These are phyloP conservation scores for Cryptotis parvus DNA, from an alignment of 2,113 vertebrate genomes.

Conservation along the genomic window DNA sequence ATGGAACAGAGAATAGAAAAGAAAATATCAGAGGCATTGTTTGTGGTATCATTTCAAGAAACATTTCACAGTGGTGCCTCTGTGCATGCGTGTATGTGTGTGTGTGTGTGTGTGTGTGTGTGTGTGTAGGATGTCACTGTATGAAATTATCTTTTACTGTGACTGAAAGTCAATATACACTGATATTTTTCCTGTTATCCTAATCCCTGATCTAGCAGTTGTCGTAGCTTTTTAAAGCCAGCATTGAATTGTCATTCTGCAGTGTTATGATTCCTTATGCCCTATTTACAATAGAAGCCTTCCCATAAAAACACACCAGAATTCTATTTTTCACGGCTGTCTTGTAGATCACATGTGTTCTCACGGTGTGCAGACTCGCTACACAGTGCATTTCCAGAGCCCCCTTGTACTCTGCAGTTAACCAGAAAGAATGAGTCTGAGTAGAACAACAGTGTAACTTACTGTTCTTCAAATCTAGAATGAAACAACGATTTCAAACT, in stretches of 20 bases:
- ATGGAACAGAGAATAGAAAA: background rate
- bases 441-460: background rate
- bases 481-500: constrained; percentile 64
- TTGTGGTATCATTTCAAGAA: background rate
- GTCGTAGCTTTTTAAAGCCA: constrained; percentile 47
- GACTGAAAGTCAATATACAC: constrained; percentile 38
- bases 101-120: too few relatives aligned
- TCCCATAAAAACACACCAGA: background rate
- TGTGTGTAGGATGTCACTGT: background rate
- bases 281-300: constrained; percentile 42
- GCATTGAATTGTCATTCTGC: constrained; percentile 15
- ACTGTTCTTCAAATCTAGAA: background rate
- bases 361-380: background rate
- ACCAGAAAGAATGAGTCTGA: background rate
- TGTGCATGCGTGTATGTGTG: background rate
- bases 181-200: constrained; percentile 45
- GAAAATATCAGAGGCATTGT: constrained; percentile 3
- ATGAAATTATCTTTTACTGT: constrained; percentile 50
- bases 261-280: constrained; percentile 24
- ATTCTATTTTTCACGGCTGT: constrained; percentile 31
- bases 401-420: background rate
- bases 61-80: background rate
- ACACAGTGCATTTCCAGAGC: background rate
- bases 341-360: constrained; percentile 14
- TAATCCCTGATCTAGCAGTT: constrained; percentile 37